Evolutionary conservation across 2,888 invertebrate genomes (phyloP).

Genomic region (Creontiades dilutus): DNA sequence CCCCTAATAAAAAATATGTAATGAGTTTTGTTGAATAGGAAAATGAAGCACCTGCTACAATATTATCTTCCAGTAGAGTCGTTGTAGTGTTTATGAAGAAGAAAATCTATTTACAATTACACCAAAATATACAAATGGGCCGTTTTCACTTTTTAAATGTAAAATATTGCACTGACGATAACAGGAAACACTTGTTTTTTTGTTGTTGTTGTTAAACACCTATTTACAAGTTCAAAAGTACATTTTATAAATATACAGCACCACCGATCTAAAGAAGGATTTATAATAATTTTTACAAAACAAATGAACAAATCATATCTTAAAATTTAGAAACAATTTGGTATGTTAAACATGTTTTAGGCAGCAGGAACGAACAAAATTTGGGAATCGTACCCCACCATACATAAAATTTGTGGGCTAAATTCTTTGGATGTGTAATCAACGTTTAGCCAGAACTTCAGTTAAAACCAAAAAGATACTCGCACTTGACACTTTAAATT

Average conservation of each 20-base stretch:
- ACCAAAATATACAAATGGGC: constrained; percentile 64
- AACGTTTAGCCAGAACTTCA: too few relatives aligned
- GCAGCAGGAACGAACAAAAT: too few relatives aligned
- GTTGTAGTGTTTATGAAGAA: constrained; percentile 58
- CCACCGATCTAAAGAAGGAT: constrained; percentile 29
- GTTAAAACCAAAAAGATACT: too few relatives aligned
- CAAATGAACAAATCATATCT: neutral
- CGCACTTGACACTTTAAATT: too few relatives aligned
- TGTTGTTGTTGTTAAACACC: constrained; percentile 32
- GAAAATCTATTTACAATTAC: constrained; percentile 61
- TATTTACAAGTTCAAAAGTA: constrained; percentile 59
- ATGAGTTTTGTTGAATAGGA: neutral
- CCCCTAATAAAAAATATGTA: neutral
- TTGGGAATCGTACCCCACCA: too few relatives aligned
- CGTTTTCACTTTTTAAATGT: constrained; percentile 52
- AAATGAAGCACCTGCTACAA: constrained; percentile 56
- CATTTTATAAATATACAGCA: constrained; percentile 57
- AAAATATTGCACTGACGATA: constrained; percentile 70
- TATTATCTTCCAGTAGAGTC: constrained; percentile 43
- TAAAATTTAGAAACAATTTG: too few relatives aligned
- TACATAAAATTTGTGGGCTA: too few relatives aligned
- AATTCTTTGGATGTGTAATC: too few relatives aligned
- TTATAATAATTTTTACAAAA: neutral
- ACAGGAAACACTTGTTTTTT: constrained; percentile 68
- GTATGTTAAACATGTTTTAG: too few relatives aligned